Conservation (phyloP, 1,140 invertebrate species). For the Papilio helenus region DNA sequence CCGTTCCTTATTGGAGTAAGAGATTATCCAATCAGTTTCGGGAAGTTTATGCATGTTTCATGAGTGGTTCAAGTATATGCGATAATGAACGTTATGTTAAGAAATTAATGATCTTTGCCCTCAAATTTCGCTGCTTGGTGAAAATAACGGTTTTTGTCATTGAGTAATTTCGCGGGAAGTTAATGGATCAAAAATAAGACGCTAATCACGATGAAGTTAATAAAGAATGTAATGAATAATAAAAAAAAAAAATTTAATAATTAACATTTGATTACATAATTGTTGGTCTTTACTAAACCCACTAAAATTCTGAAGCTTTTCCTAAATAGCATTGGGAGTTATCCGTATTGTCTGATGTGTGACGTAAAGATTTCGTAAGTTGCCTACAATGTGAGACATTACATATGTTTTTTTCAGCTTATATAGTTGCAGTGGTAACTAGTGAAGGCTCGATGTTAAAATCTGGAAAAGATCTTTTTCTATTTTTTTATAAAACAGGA, state of each 20-base stretch:
- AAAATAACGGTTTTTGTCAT: neutral
- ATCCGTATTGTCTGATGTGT: too few species aligned
- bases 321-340: too few species aligned
- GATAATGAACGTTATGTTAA: conserved; percentile 15
- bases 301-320: neutral
- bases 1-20: conserved; percentile 29
- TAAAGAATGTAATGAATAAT: neutral
- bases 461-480: neutral
- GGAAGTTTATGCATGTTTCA: conserved; percentile 22
- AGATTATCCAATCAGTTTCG: conserved; percentile 38
- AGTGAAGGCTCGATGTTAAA: neutral
- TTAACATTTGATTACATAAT: too few species aligned
- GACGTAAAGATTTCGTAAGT: too few species aligned
- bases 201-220: neutral
- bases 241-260: too few species aligned
- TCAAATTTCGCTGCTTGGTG: neutral
- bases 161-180: neutral
- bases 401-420: neutral
- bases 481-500: neutral
- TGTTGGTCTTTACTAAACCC: neutral
- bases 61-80: neutral
- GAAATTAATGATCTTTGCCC: neutral
- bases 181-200: neutral
- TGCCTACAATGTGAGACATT: neutral
- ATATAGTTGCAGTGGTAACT: neutral